A percentile compares a stretch with the other conserved stretches of the same genome.
phyloP scores from a whole-genome alignment of 1,140 invertebrate genomes.

The Listronotus bonariensis region DNA sequence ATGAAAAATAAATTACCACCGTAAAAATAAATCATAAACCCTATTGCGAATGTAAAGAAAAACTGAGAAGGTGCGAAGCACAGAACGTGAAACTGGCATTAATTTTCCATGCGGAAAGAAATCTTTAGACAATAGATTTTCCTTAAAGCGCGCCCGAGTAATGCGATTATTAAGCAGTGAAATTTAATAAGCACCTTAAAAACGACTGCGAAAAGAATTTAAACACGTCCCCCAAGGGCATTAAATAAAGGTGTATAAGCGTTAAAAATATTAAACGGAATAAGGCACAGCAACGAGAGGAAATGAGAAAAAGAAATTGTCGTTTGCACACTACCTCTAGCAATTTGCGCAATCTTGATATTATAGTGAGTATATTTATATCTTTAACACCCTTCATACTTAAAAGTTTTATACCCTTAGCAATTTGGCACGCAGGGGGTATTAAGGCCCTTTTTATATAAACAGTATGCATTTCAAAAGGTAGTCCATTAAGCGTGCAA shows the following conservation, averaged over 20 bases:
- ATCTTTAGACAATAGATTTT: conserved; percentile 45
- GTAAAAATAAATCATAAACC: conserved; percentile 22
- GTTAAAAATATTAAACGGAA: conserved; percentile 47
- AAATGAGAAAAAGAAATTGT: conserved; percentile 44
- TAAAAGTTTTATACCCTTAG: conserved; percentile 48
- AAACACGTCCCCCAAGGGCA: conserved; percentile 42
- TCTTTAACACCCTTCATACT: conserved; percentile 33
- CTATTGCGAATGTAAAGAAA: conserved; percentile 29
- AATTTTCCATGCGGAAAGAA: conserved; percentile 29
- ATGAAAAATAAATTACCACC: conserved; percentile 34
- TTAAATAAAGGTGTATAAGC: conserved; percentile 52
- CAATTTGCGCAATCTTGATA: conserved; percentile 52
- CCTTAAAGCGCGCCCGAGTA: conserved; percentile 35
- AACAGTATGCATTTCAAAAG: no score
- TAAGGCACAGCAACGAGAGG: conserved; percentile 29
- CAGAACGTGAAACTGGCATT: conserved; percentile 19
- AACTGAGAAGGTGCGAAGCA: conserved; percentile 30
- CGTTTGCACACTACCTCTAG: conserved; percentile 44
- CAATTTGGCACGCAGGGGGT: conserved; percentile 37
- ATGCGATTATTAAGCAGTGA: conserved; percentile 50
- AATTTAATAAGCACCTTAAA: conserved; percentile 53
- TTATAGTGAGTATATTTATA: conserved; percentile 53
- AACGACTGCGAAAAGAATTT: conserved; percentile 44
- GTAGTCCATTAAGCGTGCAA: no score
- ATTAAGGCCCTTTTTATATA: neutral